Base-by-base conservation (phyloP, 2,113 vertebrate genomes). In the Sylvietta virens region DNA sequence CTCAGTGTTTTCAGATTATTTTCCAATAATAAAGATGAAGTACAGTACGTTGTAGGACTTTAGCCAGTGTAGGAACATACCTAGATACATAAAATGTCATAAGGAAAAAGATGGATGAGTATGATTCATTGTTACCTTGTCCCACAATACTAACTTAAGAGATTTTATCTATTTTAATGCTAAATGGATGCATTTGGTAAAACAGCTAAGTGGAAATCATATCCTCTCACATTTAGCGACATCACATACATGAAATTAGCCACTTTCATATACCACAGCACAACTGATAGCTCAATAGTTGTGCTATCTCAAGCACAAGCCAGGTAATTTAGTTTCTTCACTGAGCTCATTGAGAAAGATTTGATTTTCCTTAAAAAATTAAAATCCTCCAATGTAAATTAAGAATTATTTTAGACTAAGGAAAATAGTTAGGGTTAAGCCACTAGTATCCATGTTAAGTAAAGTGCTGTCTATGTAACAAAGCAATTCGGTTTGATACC, bases 1-100 rank as follows among this genome's bases (percentile, higher is more conserved):
- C 53, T 95, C 84, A 88, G 90, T 88, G 57, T 92, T 96, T 97
- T 73, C 54, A 77, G 88, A 72, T 56, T 86, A 50, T 90, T 91
- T 96, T 66, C 76, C 64, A 95, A 80, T 94, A 90, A 86, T 66
- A 56, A 89, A 76, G 61, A 65, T 40, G 37, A 83, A 81, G 8
- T 73, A 62, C 10, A 54, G 53, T 44, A 69, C 24, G 31, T 19
- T 85, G 70, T 35, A 72, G 17, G 23, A 54, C 10, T 81, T 73
- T 10, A 58, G 9, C 15, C 81, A 30, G 10, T 48, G 30, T 51
- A 86, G 30, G 28, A 86, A 77, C 26, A 51, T 30, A 51, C 7
- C 5, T 26, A 76, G 30, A 40, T 26, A 53, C 42, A 40, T 14
- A 69, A 87, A 91, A 88, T 72, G 10, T 27, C 40, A 42, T 60